Percentiles rank a stretch among this genome's conserved stretches.
Evolutionary conservation across 2,888 invertebrate genomes (phyloP).

Genomic region (Catocala sponsa): DNA sequence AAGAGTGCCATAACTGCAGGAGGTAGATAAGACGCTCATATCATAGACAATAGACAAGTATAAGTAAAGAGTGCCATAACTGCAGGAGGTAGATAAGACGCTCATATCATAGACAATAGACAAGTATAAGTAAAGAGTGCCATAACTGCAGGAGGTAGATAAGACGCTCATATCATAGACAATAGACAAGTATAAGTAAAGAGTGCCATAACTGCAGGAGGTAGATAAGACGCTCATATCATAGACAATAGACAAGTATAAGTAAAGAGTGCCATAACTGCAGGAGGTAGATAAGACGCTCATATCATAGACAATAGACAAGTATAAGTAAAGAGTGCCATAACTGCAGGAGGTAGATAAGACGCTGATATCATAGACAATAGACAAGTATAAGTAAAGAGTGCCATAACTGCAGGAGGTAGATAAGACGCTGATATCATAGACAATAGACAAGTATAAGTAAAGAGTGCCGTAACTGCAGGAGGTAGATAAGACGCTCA

Average conservation of each 20-base stretch:
- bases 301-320: constrained; percentile 9
- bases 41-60: constrained; percentile 6
- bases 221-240: constrained; percentile 1
- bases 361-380: constrained; percentile 3
- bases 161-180: constrained; percentile 1
- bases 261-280: constrained; percentile 1
- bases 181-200: constrained; percentile 4
- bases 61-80: background rate
- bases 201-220: constrained; percentile 8
- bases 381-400: constrained; percentile 2
- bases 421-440: background rate
- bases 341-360: constrained; percentile 11
- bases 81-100: constrained; percentile 8
- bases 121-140: background rate
- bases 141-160: constrained; percentile 12
- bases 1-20: constrained; percentile 6
- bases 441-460: constrained; percentile 4
- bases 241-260: constrained; percentile 5
- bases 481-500: constrained; percentile 8
- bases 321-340: background rate
- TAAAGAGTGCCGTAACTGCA: constrained; percentile 2
- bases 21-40: constrained; percentile 3
- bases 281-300: constrained; percentile 6
- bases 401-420: constrained; percentile 10
- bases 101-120: constrained; percentile 7